Base-by-base conservation (phyloP, 2,113 vertebrate genomes). In the Corythornis madagascariensis region DNA sequence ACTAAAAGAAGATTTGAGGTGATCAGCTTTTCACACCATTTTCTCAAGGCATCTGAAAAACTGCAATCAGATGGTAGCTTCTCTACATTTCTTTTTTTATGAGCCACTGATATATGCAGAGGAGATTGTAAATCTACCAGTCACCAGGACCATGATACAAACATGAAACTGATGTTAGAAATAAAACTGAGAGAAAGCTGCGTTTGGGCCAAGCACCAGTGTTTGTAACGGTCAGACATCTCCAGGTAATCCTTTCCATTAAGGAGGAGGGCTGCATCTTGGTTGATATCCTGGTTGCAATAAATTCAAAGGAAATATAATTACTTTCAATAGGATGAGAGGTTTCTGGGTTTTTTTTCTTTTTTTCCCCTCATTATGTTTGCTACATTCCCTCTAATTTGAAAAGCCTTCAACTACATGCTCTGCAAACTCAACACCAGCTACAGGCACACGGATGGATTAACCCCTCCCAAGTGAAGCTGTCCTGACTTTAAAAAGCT, bases 401-500 rank as follows among this genome's bases (percentile, higher is more conserved):
- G 73, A 72, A 89, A 94, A 94, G 21, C 33, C 57, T 75, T 86
- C 70, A 26, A 6, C 63, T 69, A 65, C 63, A 73, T 0, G 3
- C 66, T 91, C 74, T 76, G 50, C 47, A 73, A 92, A 83, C 76
- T 76, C 43, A 25, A 83, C 72, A 50, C 70, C 43, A 60, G 20
- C 48, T 87, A 75, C 6, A 57, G 26, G 61, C 50, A 50, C 50
- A 47, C 1, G 42, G n/a, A 7, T 70, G 71, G 81, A 94, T 92
- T 93, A 92, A 85, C n/a, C 29, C 89, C 59, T 55, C 33, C 4
- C 29, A 33, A 55, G 12, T 45, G 63, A 72, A 89, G 63, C 35
- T 85, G 50, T 69, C 63, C 59, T 25, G 57, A 15, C 66, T 91
- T 72, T 4, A 53, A 65, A 93, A 93, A 92, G 45, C 91, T 89